phyloP scores from a whole-genome alignment of 2,113 vertebrate genomes.

The Nothobranchius kuhntae region DNA sequence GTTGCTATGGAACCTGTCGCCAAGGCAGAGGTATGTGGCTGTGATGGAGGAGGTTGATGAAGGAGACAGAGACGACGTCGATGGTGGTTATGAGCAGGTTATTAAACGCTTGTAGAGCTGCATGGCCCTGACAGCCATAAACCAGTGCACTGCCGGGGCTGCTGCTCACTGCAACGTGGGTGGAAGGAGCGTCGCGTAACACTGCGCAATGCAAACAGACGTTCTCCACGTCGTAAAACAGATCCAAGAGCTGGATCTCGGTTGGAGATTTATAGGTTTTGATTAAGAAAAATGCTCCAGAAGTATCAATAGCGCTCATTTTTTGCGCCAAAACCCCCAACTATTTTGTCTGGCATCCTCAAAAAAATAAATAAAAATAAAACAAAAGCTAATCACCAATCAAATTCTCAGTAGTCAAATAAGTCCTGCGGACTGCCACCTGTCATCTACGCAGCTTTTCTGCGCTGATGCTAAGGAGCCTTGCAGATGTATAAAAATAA shows the following conservation, averaged over 20 bases:
- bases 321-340: conserved; percentile 14
- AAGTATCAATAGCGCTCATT: conserved; percentile 15
- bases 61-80: conserved; percentile 9
- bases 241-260: conserved; percentile 21
- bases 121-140: conserved; percentile 29
- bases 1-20: conserved; percentile 81
- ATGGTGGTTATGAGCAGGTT: conserved; percentile 32
- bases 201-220: conserved; percentile 77
- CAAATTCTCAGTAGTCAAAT: conserved; percentile 48
- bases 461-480: conserved; percentile 17
- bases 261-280: not conserved
- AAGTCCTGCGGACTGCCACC: conserved; percentile 67
- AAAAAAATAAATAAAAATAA: conserved; percentile 5
- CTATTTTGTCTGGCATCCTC: conserved; percentile 16
- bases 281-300: conserved; percentile 3
- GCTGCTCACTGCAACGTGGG: conserved; percentile 76
- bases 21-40: conserved; percentile 70
- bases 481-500: conserved; percentile 1
- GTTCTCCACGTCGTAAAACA: conserved; percentile 59
- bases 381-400: conserved; percentile 50
- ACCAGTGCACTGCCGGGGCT: conserved; percentile 42
- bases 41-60: conserved; percentile 55
- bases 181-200: conserved; percentile 76
- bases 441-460: conserved; percentile 52
- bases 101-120: not conserved